Conservation (phyloP, 2,888 invertebrate genomes). For the Adelphocoris suturalis region DNA sequence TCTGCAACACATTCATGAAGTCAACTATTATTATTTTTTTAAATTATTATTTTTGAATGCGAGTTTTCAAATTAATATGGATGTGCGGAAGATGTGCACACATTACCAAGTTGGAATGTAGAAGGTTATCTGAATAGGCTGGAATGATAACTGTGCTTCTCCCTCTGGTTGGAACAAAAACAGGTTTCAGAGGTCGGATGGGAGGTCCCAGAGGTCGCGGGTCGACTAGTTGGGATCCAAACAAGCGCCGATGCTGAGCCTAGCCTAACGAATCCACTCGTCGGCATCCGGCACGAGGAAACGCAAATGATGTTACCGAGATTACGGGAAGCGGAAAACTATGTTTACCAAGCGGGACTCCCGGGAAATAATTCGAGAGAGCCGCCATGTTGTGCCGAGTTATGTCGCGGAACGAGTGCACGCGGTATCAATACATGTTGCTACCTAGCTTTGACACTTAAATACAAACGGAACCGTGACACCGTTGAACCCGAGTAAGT, state of each 20-base stretch:
- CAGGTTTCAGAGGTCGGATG: slow-evolving; percentile 4
- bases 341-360: slow-evolving; percentile 8
- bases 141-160: background rate
- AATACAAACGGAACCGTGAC: no score
- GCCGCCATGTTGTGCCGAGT: background rate
- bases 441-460: no score
- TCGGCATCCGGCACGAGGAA: background rate
- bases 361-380: background rate
- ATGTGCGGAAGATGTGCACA: no score
- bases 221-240: slow-evolving; percentile 1
- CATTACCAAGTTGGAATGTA: background rate
- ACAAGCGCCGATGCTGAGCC: background rate
- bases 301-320: slow-evolving; percentile 23
- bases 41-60: no score
- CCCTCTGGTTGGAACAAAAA: background rate
- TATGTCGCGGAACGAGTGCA: background rate
- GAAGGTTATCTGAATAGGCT: background rate
- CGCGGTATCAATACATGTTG: background rate
- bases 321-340: background rate
- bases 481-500: no score
- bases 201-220: slow-evolving; percentile 13
- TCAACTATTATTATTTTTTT: no score
- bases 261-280: slow-evolving; percentile 1
- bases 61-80: no score
- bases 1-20: no score